Evolutionary conservation across 2,888 invertebrate genomes (phyloP), one percentile per base, ranked within the genome.

Genomic region (Sericinus montela): DNA sequence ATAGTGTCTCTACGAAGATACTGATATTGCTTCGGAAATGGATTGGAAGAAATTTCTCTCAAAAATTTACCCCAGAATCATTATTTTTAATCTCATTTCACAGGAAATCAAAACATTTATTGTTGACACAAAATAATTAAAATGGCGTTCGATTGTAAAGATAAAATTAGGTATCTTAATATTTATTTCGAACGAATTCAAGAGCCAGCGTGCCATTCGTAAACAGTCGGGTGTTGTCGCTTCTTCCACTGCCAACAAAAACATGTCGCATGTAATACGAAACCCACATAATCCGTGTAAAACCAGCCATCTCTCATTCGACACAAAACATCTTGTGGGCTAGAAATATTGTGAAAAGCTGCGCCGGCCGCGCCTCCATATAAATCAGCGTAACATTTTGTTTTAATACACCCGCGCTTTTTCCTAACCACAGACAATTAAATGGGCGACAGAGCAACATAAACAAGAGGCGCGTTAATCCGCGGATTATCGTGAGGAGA

Each of bases 291-390:
- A 84, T 75, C 80, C 79, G 52, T 51, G 58, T 68, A 64, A 75
- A 59, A 67, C 71, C 69, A 60, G 64, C 70, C 75, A 72, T 80
- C 66, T 70, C 78, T 80, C 79, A 76, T 71, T 62, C 70, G 83
- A 86, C 79, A 80, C 70, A 80, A 81, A 82, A 85, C 87, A 86
- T 81, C 83, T 87, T 87, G 84, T 69, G 63, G 57, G 68, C 73
- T 68, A 74, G 77, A 77, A 79, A 80, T 78, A 80, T 80, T 79
- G 74, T 78, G 80, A 82, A 80, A 80, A 83, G 73, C 72, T 75
- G 75, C 69, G 63, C 58, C 55, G 63, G 50, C 54, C 65, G 57
- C 67, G 63, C 65, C 67, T 67, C 61, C 58, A 52, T 56, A 75
- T 86, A 81, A 84, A 86, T 87, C 80, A 81, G 62, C 49, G 68